phyloP scores from a whole-genome alignment of 2,888 invertebrate genomes.

The Spilarctia lutea region DNA sequence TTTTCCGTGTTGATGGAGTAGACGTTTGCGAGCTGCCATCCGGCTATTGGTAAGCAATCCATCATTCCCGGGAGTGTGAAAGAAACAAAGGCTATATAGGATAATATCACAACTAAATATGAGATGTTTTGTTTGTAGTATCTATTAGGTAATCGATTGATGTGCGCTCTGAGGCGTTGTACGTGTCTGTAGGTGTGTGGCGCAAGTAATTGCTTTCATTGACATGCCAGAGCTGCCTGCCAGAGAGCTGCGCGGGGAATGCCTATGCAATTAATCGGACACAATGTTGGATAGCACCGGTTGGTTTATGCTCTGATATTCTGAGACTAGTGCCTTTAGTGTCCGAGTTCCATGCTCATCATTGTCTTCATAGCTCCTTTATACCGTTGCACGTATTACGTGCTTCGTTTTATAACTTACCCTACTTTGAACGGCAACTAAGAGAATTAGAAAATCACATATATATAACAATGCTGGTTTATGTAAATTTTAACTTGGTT shows the following conservation, averaged over 20 bases:
- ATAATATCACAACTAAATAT: constrained; percentile 62
- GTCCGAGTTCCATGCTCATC: constrained; percentile 47
- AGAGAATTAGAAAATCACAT: not conserved
- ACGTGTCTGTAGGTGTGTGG: constrained; percentile 52
- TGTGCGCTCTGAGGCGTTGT: constrained; percentile 39
- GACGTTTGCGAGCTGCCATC: constrained; percentile 73
- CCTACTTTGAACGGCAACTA: not conserved
- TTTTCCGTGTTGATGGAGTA: constrained; percentile 67
- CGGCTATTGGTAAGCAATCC: constrained; percentile 78
- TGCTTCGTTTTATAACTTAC: not conserved
- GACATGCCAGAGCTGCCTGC: constrained; percentile 69
- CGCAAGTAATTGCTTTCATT: constrained; percentile 81
- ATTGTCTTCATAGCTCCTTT: constrained; percentile 43
- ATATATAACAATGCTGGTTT: too few relatives aligned
- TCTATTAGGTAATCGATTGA: constrained; percentile 59
- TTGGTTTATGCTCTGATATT: constrained; percentile 63
- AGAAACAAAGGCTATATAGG: constrained; percentile 69
- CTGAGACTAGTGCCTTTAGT: constrained; percentile 39
- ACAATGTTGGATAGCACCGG: constrained; percentile 69
- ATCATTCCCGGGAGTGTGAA: constrained; percentile 73
- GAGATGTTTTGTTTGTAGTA: constrained; percentile 45
- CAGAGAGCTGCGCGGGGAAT: constrained; percentile 69
- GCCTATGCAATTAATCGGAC: constrained; percentile 79
- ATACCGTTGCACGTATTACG: constrained; percentile 29
- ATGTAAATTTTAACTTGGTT: too few relatives aligned